phyloP scores from a whole-genome alignment of 2,888 invertebrate genomes.

The Augiades crinisus region DNA sequence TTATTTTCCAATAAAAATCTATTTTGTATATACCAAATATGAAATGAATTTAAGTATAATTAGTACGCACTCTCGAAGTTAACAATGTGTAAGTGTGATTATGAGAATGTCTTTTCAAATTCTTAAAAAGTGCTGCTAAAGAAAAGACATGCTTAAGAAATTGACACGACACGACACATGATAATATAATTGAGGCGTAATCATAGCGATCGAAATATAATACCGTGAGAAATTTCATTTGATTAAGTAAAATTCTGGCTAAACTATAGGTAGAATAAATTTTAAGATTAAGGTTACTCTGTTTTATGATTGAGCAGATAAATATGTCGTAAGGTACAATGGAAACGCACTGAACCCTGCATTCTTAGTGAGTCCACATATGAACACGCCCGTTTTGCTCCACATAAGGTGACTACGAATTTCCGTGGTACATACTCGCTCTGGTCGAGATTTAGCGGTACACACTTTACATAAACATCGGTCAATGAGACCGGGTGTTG shows the following conservation, averaged over 20 bases:
- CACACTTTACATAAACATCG: conserved; percentile 15
- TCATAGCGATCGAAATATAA: neutral
- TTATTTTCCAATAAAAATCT: too few relatives aligned
- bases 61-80: too few relatives aligned
- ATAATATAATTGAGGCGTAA: neutral
- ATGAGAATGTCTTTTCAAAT: too few relatives aligned
- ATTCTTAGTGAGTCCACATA: conserved; percentile 5
- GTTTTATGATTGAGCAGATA: too few relatives aligned
- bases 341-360: conserved; percentile 5
- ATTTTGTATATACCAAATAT: too few relatives aligned
- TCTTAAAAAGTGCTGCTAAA: too few relatives aligned
- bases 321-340: neutral
- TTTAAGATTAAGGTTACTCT: too few relatives aligned
- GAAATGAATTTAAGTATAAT: too few relatives aligned
- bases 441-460: conserved; percentile 7
- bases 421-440: conserved; percentile 6
- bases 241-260: too few relatives aligned
- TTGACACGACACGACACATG: neutral
- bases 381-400: conserved; percentile 14
- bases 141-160: too few relatives aligned
- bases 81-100: too few relatives aligned
- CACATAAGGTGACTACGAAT: conserved; percentile 11
- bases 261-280: too few relatives aligned
- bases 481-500: conserved; percentile 9
- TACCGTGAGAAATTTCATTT: neutral